Percentiles rank a stretch among this genome's conserved stretches.
phyloP scores from a whole-genome alignment of 2,113 vertebrate genomes.

The Podilymbus podiceps region DNA sequence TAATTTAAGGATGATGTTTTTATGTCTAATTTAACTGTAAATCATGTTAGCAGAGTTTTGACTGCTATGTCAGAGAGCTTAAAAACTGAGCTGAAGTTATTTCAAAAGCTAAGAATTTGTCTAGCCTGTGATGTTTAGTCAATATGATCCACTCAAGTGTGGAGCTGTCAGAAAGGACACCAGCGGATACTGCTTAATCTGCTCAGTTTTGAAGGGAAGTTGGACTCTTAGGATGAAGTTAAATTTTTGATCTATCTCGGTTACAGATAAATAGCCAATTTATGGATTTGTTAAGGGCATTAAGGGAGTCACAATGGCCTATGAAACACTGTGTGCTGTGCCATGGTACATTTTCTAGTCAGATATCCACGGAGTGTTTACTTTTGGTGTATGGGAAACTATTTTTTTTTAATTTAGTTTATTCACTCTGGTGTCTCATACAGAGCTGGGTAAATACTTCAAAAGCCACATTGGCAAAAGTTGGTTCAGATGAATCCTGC shows the following conservation, averaged over 20 bases:
- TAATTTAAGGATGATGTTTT: slow-evolving; percentile 68
- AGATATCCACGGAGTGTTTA: not conserved
- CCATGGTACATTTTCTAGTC: not conserved
- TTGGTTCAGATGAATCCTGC: not conserved
- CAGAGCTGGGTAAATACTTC: not conserved
- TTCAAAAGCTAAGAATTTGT: slow-evolving; percentile 55
- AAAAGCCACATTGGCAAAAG: not conserved
- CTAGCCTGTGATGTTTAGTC: slow-evolving; percentile 64
- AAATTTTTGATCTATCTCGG: slow-evolving; percentile 36
- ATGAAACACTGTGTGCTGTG: slow-evolving; percentile 4
- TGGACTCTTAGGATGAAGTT: slow-evolving; percentile 15
- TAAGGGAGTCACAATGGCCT: slow-evolving; percentile 33
- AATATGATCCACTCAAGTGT: slow-evolving; percentile 62
- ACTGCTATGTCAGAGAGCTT: slow-evolving; percentile 61
- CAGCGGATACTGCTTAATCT: slow-evolving; percentile 31
- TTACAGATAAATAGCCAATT: slow-evolving; percentile 50
- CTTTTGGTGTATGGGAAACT: not conserved
- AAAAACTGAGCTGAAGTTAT: slow-evolving; percentile 59
- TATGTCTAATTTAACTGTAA: slow-evolving; percentile 72
- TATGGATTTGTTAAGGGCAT: slow-evolving; percentile 55
- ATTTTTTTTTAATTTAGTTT: not conserved
- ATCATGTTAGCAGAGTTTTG: slow-evolving; percentile 70
- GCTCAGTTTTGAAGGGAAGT: slow-evolving; percentile 41
- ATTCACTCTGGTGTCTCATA: not conserved
- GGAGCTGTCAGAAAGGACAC: slow-evolving; percentile 39